Percentiles rank a stretch among this genome's conserved stretches.
These are phyloP conservation scores for Ametastegia equiseti DNA, from an alignment of 2,888 invertebrate genomes.

Conservation along the genomic window DNA sequence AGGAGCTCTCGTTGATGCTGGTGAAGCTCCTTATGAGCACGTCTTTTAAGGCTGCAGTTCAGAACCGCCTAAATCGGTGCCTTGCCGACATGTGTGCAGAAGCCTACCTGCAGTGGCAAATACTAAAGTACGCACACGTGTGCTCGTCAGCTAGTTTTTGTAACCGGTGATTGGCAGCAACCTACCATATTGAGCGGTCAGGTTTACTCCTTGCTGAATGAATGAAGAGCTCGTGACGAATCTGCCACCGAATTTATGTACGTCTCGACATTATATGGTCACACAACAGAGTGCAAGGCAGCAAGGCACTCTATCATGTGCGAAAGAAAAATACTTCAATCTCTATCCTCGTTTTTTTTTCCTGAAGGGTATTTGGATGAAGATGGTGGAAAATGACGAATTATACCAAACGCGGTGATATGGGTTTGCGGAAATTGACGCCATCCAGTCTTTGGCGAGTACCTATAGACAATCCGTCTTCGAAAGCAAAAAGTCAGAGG, in stretches of 20 bases:
- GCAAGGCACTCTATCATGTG: too few species aligned
- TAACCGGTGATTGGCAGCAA: constrained; percentile 60
- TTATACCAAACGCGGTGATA: too few species aligned
- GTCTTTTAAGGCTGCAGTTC: not conserved
- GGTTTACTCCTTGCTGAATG: constrained; percentile 60
- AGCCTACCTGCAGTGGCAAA: constrained; percentile 12
- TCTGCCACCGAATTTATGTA: constrained; percentile 11
- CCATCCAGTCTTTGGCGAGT: too few species aligned
- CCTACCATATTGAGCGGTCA: constrained; percentile 66
- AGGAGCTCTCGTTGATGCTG: constrained; percentile 8
- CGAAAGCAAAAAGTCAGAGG: not conserved
- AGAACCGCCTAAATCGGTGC: constrained; percentile 62
- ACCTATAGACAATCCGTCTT: too few species aligned
- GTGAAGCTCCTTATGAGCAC: not conserved
- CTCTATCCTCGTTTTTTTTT: too few species aligned
- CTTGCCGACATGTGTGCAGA: constrained; percentile 48
- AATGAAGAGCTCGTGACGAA: constrained; percentile 60
- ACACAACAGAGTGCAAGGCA: not conserved
- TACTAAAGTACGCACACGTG: constrained; percentile 30
- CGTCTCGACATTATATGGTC: not conserved
- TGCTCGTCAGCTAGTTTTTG: constrained; percentile 62
- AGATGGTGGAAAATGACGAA: too few species aligned
- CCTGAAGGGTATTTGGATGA: too few species aligned
- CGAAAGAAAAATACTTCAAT: too few species aligned
- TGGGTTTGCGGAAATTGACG: too few species aligned